phyloP scores from a whole-genome alignment of 1,140 invertebrate species.

The Coptotermes formosanus region DNA sequence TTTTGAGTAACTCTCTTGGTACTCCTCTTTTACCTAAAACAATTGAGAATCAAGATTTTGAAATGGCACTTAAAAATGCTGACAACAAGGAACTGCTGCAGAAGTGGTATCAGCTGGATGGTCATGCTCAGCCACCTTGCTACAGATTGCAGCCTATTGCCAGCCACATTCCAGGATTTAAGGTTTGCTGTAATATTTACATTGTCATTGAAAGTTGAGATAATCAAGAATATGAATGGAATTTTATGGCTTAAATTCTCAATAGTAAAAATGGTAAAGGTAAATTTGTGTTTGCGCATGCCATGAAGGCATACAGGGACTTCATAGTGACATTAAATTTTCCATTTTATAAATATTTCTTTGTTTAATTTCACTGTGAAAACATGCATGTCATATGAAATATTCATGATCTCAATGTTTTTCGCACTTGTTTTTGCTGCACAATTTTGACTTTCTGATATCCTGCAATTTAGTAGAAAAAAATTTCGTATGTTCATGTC shows the following conservation, averaged over 20 bases:
- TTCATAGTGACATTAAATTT: too few species aligned
- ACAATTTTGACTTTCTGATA: too few species aligned
- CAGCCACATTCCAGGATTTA: slow-evolving; percentile 54
- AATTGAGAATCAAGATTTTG: slow-evolving; percentile 73
- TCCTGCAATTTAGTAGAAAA: too few species aligned
- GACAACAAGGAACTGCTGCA: slow-evolving; percentile 58
- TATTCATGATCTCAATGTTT: too few species aligned
- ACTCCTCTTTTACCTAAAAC: slow-evolving; percentile 73
- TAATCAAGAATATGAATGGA: not conserved
- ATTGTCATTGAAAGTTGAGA: not conserved
- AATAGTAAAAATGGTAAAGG: too few species aligned
- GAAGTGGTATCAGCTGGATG: slow-evolving; percentile 70
- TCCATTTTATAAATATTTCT: too few species aligned
- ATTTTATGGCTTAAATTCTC: not conserved
- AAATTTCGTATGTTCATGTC: too few species aligned
- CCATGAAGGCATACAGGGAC: too few species aligned
- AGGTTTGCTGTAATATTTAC: slow-evolving; percentile 38
- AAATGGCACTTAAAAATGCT: slow-evolving; percentile 64
- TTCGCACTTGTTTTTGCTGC: too few species aligned
- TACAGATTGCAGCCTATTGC: slow-evolving; percentile 66
- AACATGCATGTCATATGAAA: too few species aligned
- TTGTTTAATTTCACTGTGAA: too few species aligned
- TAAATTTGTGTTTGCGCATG: too few species aligned
- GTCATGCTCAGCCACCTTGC: slow-evolving; percentile 68
- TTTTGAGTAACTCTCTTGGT: slow-evolving; percentile 71